Conservation (phyloP, 2,797 vertebrate genomes). For the Chaetodon trifasciatus region DNA sequence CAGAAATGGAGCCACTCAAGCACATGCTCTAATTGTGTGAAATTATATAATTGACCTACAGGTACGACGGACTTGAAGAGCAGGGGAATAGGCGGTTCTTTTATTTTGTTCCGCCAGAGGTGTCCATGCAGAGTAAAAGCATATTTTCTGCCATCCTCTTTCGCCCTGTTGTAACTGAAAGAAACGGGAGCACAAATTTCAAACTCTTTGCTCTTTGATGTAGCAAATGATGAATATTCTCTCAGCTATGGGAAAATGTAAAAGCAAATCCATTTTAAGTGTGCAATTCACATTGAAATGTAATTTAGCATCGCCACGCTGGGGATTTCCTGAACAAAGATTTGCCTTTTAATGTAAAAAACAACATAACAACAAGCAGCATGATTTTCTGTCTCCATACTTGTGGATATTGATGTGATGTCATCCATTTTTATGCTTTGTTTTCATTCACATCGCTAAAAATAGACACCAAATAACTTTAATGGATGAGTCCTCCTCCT, state of each 20-base stretch:
- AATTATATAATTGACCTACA: constrained; percentile 70
- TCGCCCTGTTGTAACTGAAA: neutral
- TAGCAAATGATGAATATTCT: neutral
- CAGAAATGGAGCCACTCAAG: constrained; percentile 39
- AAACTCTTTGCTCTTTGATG: neutral
- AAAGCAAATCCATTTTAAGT: neutral
- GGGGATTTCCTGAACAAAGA: constrained; percentile 4
- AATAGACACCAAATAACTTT: constrained; percentile 77
- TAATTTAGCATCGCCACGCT: neutral
- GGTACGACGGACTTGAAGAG: constrained; percentile 45
- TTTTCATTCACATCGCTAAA: constrained; percentile 53
- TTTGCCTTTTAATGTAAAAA: neutral
- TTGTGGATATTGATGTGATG: constrained; percentile 38
- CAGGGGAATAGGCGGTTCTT: constrained; percentile 43
- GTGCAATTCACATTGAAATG: neutral
- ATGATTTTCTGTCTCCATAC: neutral
- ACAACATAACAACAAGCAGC: neutral
- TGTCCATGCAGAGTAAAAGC: constrained; percentile 23
- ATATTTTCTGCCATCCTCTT: neutral
- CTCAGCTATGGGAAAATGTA: neutral
- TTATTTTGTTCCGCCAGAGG: constrained; percentile 41
- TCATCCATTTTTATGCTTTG: constrained; percentile 59
- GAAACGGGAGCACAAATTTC: neutral
- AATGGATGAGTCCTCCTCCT: constrained; percentile 60
- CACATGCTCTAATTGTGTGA: constrained; percentile 51